Evolutionary conservation across 2,797 vertebrate species (phyloP).

Genomic region (Sebastes itinus): DNA sequence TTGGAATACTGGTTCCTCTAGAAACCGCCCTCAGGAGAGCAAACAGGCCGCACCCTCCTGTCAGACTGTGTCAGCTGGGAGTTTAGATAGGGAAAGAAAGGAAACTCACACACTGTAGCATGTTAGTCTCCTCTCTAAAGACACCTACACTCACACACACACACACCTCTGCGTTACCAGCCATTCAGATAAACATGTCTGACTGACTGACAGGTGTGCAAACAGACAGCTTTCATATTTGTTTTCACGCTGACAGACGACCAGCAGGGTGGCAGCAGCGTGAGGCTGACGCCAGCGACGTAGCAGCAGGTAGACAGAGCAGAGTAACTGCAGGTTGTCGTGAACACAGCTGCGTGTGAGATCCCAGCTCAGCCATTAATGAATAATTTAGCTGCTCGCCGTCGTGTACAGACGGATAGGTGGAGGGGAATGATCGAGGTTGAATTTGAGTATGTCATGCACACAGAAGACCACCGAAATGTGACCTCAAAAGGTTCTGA

Average conservation of each 20-base stretch:
- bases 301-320: neutral
- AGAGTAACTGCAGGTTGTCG: conserved; percentile 17
- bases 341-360: neutral
- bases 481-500: neutral
- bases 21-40: conserved; percentile 24
- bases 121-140: neutral
- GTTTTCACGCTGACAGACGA: neutral
- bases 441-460: neutral
- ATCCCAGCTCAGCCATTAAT: conserved; percentile 41
- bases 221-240: neutral
- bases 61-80: neutral
- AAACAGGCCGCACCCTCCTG: conserved; percentile 29
- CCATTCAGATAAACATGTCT: neutral
- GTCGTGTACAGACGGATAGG: neutral
- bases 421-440: conserved; percentile 1
- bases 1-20: conserved; percentile 58
- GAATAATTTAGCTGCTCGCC: conserved; percentile 56
- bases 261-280: neutral
- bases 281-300: neutral
- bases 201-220: neutral
- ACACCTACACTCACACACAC: neutral
- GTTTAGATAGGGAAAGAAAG: neutral
- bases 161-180: neutral
- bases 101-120: neutral
- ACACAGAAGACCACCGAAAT: neutral